Percentiles rank a stretch among this genome's conserved stretches.
Evolutionary conservation across 2,113 vertebrate species (phyloP).

Genomic region (Caranx melampygus): DNA sequence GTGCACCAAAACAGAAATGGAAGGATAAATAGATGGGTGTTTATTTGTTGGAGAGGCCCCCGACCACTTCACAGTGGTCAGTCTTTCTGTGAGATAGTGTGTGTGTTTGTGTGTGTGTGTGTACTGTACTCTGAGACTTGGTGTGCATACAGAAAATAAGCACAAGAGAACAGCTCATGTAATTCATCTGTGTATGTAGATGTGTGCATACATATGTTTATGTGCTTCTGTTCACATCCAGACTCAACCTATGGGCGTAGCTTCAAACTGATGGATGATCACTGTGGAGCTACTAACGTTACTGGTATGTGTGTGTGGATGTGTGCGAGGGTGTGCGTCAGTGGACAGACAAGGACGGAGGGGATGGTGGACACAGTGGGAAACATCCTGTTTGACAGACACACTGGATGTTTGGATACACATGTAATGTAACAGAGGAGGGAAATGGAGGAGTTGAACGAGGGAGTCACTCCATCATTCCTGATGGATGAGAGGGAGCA

Average conservation of each 20-base stretch:
- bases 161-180: neutral
- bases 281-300: constrained; percentile 5
- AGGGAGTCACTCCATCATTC: constrained; percentile 61
- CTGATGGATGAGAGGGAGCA: constrained; percentile 60
- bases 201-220: neutral
- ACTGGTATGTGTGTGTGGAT: neutral
- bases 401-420: constrained; percentile 57
- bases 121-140: neutral
- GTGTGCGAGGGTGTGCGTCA: neutral
- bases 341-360: constrained; percentile 51
- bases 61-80: constrained; percentile 58
- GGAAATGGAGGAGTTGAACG: constrained; percentile 5
- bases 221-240: neutral
- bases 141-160: neutral
- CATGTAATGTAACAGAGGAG: constrained; percentile 53
- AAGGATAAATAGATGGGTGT: constrained; percentile 56
- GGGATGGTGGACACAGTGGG: constrained; percentile 54
- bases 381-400: constrained; percentile 74
- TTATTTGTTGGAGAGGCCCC: constrained; percentile 76
- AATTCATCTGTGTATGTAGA: neutral
- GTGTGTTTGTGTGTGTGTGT: neutral
- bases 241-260: neutral
- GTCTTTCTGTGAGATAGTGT: constrained; percentile 39
- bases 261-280: constrained; percentile 5
- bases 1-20: constrained; percentile 12